phyloP scores from a whole-genome alignment of 2,888 invertebrate species.

The Charanyca ferruginea region DNA sequence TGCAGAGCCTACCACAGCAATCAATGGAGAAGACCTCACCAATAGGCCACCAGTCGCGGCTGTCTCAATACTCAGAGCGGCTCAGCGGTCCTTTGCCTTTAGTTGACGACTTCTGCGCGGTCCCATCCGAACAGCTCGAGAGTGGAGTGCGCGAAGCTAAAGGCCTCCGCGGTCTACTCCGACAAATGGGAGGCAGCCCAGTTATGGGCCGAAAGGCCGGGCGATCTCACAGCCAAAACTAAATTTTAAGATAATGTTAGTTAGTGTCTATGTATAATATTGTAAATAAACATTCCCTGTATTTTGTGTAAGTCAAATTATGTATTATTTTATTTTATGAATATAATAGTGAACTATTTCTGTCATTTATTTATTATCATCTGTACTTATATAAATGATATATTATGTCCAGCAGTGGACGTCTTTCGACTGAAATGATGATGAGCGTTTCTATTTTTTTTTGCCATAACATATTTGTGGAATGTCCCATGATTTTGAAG shows the following conservation, averaged over 20 bases:
- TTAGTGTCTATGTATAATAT: conserved; percentile 22
- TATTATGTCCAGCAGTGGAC: too few relatives aligned
- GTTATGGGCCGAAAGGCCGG: conserved; percentile 94
- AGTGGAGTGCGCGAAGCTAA: conserved; percentile 92
- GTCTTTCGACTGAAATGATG: too few relatives aligned
- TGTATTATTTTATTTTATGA: conserved; percentile 51
- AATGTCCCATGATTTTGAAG: too few relatives aligned
- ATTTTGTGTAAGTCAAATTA: conserved; percentile 37
- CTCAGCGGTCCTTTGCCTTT: conserved; percentile 93
- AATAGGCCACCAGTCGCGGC: conserved; percentile 92
- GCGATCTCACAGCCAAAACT: conserved; percentile 88
- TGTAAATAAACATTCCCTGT: conserved; percentile 59
- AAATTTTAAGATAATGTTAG: too few relatives aligned
- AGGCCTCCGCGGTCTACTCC: conserved; percentile 94
- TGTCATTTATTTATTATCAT: too few relatives aligned
- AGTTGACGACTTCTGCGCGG: conserved; percentile 97
- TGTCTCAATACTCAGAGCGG: conserved; percentile 91
- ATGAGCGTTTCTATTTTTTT: too few relatives aligned
- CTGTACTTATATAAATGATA: too few relatives aligned
- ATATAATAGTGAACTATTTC: conserved; percentile 36
- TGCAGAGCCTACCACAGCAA: conserved; percentile 72
- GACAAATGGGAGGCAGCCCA: conserved; percentile 96
- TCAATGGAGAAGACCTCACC: conserved; percentile 84
- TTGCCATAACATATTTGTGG: too few relatives aligned
- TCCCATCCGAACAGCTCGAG: conserved; percentile 94